Evolutionary conservation across 1,140 invertebrate species (phyloP).

Genomic region (Bombus vancouverensis): DNA sequence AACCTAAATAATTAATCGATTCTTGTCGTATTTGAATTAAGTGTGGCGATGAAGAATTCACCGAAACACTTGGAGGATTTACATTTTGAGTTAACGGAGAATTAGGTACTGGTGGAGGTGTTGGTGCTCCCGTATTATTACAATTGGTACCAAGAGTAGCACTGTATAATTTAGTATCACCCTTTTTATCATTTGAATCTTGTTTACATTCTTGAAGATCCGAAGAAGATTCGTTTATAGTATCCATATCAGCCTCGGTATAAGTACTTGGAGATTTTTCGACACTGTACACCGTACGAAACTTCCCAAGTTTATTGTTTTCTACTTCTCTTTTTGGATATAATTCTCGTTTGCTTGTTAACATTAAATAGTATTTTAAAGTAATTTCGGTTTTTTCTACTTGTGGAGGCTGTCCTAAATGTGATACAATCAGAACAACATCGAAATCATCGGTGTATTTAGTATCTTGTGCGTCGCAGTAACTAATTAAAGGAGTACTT

Average conservation of each 20-base stretch:
- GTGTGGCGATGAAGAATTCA: conserved; percentile 63
- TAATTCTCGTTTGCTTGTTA: conserved; percentile 87
- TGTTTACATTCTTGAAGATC: not conserved
- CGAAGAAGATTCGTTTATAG: not conserved
- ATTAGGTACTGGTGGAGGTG: conserved; percentile 78
- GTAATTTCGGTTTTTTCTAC: conserved; percentile 82
- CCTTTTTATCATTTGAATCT: conserved; percentile 9
- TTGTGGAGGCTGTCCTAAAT: conserved; percentile 81
- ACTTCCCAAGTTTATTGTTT: conserved; percentile 85
- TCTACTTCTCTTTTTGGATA: conserved; percentile 88
- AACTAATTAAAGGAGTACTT: conserved; percentile 84
- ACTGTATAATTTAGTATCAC: not conserved
- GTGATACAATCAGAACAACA: conserved; percentile 87
- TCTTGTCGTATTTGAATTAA: conserved; percentile 84
- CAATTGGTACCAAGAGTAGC: conserved; percentile 1
- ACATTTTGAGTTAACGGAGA: conserved; percentile 73
- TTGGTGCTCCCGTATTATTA: conserved; percentile 70
- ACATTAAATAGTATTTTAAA: conserved; percentile 89
- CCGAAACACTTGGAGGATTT: conserved; percentile 54
- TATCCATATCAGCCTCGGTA: conserved; percentile 56
- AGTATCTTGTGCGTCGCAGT: conserved; percentile 85
- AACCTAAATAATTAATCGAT: conserved; percentile 89
- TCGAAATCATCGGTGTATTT: conserved; percentile 88
- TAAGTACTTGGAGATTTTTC: conserved; percentile 73
- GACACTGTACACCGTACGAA: conserved; percentile 84